Percentiles rank a stretch among this genome's conserved stretches.
These are phyloP conservation scores for Agelastica alni DNA, from an alignment of 2,888 invertebrate species.

Conservation along the genomic window DNA sequence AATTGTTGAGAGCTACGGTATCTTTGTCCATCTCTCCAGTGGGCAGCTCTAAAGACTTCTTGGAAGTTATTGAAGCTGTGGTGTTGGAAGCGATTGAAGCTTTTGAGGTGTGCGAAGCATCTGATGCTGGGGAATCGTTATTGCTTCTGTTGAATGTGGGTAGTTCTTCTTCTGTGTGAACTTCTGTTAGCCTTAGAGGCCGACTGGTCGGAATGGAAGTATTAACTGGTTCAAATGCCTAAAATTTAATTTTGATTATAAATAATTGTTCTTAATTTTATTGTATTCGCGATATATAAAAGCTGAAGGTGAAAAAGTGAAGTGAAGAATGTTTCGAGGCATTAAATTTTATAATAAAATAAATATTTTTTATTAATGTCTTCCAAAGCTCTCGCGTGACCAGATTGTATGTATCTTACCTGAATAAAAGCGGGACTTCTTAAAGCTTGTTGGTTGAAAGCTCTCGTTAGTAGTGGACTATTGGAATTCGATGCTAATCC, in stretches of 20 bases:
- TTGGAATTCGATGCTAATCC: conserved; percentile 59
- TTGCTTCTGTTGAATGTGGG: conserved; percentile 45
- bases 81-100: conserved; percentile 52
- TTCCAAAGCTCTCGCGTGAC: no score
- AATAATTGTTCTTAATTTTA: no score
- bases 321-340: no score
- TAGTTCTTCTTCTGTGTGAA: conserved; percentile 42
- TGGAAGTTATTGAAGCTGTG: conserved; percentile 48
- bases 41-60: conserved; percentile 41
- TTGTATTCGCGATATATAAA: no score
- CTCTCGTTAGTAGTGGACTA: conserved; percentile 54
- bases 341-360: no score
- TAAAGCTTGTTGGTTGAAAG: conserved; percentile 36
- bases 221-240: conserved; percentile 42
- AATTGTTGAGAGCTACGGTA: conserved; percentile 14
- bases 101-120: conserved; percentile 49
- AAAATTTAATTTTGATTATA: no score
- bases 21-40: conserved; percentile 6
- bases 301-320: no score
- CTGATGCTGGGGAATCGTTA: conserved; percentile 50
- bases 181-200: conserved; percentile 42
- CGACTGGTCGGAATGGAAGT: conserved; percentile 23
- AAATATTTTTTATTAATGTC: no score
- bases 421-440: conserved; percentile 44
- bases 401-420: no score